Percentiles rank a stretch among this genome's conserved stretches.
These are phyloP conservation scores for Tokudaia muenninki DNA, from an alignment of 2,797 vertebrate genomes.

Conservation along the genomic window DNA sequence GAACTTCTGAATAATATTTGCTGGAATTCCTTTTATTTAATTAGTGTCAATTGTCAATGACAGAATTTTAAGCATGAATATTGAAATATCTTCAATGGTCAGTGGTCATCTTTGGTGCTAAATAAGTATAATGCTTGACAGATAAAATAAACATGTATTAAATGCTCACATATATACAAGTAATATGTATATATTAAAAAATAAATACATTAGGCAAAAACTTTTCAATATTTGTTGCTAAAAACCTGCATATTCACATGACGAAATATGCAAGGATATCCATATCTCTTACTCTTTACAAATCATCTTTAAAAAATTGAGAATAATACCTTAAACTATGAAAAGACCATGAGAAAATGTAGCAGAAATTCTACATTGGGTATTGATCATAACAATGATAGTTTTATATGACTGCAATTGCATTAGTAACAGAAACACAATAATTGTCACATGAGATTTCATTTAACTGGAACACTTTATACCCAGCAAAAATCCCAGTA, in stretches of 20 bases:
- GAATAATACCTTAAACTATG: not conserved
- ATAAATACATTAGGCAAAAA: not conserved
- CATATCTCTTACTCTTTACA: no score
- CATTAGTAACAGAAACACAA: not conserved
- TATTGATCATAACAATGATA: not conserved
- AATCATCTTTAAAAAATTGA: not conserved
- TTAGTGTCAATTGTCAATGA: not conserved
- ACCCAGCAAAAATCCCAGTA: not conserved
- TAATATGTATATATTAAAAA: not conserved
- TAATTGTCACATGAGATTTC: not conserved
- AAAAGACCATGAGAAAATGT: not conserved
- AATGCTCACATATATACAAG: not conserved
- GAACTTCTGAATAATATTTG: not conserved
- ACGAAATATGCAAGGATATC: not conserved
- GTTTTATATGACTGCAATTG: not conserved
- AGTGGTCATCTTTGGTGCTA: not conserved
- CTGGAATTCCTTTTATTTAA: slow-evolving; percentile 3
- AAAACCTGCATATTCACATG: not conserved
- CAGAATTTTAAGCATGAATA: not conserved
- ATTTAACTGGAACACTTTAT: not conserved
- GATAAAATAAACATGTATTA: not conserved
- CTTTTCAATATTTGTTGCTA: not conserved
- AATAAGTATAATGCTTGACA: not conserved
- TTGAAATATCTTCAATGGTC: not conserved
- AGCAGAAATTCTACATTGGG: not conserved